Evolutionary conservation across 2,888 invertebrate genomes (phyloP), one percentile per base, ranked within the genome.

Genomic region (Zeuzera pyrina): DNA sequence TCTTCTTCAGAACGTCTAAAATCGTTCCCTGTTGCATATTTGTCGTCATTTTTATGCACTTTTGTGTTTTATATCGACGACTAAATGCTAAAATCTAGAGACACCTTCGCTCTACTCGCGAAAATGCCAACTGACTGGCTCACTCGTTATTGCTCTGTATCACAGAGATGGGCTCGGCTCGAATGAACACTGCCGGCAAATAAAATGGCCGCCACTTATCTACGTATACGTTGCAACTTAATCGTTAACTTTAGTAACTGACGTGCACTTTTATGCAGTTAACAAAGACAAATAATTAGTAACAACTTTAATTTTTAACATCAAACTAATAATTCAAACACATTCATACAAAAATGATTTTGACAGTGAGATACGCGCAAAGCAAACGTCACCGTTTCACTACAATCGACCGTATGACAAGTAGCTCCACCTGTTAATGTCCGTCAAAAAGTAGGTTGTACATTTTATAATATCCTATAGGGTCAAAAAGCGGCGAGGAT

Each of bases 1-100:
- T 99, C 90, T 97, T 97, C 90, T 98, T 98, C 67, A 98, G 89
- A 68, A 97, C 95, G 85, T 97, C 97, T 79, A 98, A 87, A 60
- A 98, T 91, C 66, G 94, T 92, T 71, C 95, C 95, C 87, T 95
- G 95, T 79, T 92, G 91, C 86, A 93, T 90, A 83, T 91, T 93
- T 74, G 93, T 89, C 87, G 93, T 91, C 93, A 93, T 94, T 86
- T 87, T 79, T 58, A 69, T 66, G 57, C 72, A 79, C 77, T 78
- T 76, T 67, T 71, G 38, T 69, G 60, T 65, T 61, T 63, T 56
- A 63, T 61, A 59, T 43, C 57, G 63, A 53, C 55, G 57, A 60
- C 58, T 73, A 71, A 66, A 64, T 47, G 65, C 66, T 71, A 74
- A 69, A 73, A 76, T 70, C 72, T 71, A 74, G 60, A 69, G 69